Conservation (phyloP, 2,797 vertebrate species). For the Agapornis canus region DNA sequence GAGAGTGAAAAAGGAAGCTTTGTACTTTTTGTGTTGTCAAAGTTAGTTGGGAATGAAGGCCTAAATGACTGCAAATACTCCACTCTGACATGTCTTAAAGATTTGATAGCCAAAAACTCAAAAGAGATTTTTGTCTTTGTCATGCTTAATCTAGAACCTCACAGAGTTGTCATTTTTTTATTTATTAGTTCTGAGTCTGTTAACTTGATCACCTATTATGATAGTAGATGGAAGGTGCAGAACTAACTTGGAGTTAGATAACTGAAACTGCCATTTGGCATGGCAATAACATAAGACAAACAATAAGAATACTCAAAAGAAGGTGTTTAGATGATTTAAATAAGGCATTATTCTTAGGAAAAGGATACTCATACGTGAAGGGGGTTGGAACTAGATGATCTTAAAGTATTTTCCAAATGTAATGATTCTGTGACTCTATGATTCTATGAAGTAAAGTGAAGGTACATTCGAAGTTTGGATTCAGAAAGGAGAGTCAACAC, state of each 20-base stretch:
- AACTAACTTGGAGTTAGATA: not conserved
- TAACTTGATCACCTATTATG: not conserved
- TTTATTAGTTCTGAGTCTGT: not conserved
- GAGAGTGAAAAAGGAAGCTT: not conserved
- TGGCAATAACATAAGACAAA: not conserved
- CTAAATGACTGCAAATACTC: not conserved
- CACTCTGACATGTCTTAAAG: not conserved
- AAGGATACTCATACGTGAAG: not conserved
- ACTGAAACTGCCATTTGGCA: not conserved
- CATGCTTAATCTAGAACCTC: not conserved
- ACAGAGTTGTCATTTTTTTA: not conserved
- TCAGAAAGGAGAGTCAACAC: not conserved
- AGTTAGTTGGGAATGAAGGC: not conserved
- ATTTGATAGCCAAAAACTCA: not conserved
- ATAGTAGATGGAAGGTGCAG: not conserved
- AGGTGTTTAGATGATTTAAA: not conserved
- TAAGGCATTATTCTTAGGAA: not conserved
- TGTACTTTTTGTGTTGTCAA: not conserved
- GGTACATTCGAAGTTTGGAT: not conserved
- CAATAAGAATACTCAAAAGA: not conserved
- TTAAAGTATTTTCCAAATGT: not conserved
- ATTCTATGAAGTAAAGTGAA: not conserved
- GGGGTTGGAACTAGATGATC: too few species aligned
- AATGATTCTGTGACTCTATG: not conserved
- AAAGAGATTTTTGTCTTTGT: not conserved